Evolutionary conservation across 2,888 invertebrate species (phyloP).

Genomic region (Tiliacea citrago): DNA sequence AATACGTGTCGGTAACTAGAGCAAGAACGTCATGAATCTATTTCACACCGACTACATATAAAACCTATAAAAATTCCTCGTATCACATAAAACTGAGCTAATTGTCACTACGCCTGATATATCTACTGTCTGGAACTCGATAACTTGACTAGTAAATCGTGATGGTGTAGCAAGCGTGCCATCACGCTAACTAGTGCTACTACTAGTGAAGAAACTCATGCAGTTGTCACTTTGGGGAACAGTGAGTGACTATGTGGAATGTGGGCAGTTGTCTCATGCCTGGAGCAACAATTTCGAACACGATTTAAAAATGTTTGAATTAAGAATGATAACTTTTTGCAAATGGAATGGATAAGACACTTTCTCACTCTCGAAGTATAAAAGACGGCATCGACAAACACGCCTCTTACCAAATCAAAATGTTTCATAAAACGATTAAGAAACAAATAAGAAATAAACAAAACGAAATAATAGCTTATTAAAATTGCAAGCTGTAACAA

Average conservation of each 20-base stretch:
- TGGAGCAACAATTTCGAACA: neutral
- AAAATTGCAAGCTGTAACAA: neutral
- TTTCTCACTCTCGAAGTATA: neutral
- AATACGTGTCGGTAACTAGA: constrained; percentile 43
- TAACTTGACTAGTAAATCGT: constrained; percentile 13
- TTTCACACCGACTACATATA: constrained; percentile 29
- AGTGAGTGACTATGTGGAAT: neutral
- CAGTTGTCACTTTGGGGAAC: constrained; percentile 9
- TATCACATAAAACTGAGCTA: constrained; percentile 44
- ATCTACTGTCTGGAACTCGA: constrained; percentile 14
- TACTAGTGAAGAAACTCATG: constrained; percentile 11
- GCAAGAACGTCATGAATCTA: constrained; percentile 49
- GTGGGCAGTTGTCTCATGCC: neutral
- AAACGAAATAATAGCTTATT: no score
- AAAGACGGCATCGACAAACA: neutral
- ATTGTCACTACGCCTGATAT: constrained; percentile 51
- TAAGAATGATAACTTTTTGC: no score
- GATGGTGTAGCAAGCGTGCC: constrained; percentile 22
- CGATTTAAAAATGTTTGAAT: constrained; percentile 1
- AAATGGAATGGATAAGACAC: neutral
- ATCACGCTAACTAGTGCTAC: constrained; percentile 28
- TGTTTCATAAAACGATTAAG: neutral
- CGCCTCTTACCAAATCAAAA: neutral
- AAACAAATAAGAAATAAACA: neutral
- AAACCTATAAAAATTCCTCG: constrained; percentile 44